Evolutionary conservation across 2,888 invertebrate genomes (phyloP).

Genomic region (Phyllotreta striolata): DNA sequence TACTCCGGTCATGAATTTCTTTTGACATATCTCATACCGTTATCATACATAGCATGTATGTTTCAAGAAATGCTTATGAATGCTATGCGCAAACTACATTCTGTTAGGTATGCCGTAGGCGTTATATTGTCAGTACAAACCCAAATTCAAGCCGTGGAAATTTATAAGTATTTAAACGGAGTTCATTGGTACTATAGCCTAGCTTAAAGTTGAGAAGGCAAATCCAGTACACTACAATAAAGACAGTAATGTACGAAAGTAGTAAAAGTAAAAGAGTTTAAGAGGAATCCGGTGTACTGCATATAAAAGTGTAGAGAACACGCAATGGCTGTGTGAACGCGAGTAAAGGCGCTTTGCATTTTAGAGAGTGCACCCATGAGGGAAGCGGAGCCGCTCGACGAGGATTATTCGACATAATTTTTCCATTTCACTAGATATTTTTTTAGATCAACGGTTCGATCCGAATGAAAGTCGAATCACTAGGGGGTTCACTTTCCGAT

Average conservation of each 20-base stretch:
- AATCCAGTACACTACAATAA: background rate
- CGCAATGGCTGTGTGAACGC: constrained; percentile 25
- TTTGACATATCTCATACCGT: too few relatives aligned
- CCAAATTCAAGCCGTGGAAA: background rate
- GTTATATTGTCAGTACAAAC: constrained; percentile 14
- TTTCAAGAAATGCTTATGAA: constrained; percentile 5
- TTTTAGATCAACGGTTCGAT: constrained; percentile 28
- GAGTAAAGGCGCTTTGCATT: constrained; percentile 15
- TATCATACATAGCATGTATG: background rate
- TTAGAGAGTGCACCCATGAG: constrained; percentile 27
- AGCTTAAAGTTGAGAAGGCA: too few relatives aligned
- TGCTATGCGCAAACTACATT: constrained; percentile 8
- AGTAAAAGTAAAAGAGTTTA: too few relatives aligned
- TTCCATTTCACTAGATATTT: constrained; percentile 27
- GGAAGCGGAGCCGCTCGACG: constrained; percentile 31
- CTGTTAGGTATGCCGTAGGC: constrained; percentile 14
- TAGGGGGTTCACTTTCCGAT: constrained; percentile 23
- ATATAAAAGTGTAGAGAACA: constrained; percentile 1
- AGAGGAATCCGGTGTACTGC: too few relatives aligned
- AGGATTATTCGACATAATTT: constrained; percentile 31
- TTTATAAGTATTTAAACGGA: too few relatives aligned
- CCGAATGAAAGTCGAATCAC: constrained; percentile 30
- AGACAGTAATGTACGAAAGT: background rate
- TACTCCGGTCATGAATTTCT: too few relatives aligned
- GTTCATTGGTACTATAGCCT: too few relatives aligned